Percentiles rank a stretch among this genome's conserved stretches.
phyloP scores from a whole-genome alignment of 2,888 invertebrate genomes.

The Entomobrya multifasciata region DNA sequence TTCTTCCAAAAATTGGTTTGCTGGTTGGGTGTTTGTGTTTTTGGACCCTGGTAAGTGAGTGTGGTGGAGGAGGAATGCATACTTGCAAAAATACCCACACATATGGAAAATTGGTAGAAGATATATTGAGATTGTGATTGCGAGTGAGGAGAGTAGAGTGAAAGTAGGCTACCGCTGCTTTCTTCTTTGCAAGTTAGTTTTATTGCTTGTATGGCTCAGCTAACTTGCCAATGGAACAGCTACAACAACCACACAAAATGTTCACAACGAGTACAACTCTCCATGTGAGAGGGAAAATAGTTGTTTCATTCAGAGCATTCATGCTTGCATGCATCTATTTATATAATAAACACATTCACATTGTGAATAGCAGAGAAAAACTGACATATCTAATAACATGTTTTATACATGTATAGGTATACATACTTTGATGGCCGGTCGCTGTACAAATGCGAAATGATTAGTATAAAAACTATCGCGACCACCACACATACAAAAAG shows the following conservation, averaged over 20 bases:
- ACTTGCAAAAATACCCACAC: background rate
- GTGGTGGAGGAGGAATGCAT: background rate
- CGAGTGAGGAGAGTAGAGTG: conserved; percentile 47
- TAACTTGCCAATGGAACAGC: background rate
- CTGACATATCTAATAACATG: background rate
- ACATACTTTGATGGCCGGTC: too few relatives aligned
- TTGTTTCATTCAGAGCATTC: conserved; percentile 35
- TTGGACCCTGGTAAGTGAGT: background rate
- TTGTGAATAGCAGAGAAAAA: background rate
- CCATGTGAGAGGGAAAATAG: conserved; percentile 28
- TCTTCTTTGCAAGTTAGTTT: conserved; percentile 46
- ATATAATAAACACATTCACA: conserved; percentile 42
- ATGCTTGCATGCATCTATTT: conserved; percentile 36
- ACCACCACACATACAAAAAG: background rate
- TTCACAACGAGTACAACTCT: conserved; percentile 21
- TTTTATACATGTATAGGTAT: conserved; percentile 7
- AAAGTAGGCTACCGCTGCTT: conserved; percentile 45
- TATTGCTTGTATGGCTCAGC: conserved; percentile 26
- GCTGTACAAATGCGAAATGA: conserved; percentile 42
- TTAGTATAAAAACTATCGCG: background rate
- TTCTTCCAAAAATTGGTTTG: conserved; percentile 27
- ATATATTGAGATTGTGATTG: conserved; percentile 49
- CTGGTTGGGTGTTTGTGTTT: background rate
- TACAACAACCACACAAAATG: conserved; percentile 18
- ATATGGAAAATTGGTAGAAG: conserved; percentile 14